Conservation (phyloP, 2,888 invertebrate genomes). For the Bruchidius siliquastri region DNA sequence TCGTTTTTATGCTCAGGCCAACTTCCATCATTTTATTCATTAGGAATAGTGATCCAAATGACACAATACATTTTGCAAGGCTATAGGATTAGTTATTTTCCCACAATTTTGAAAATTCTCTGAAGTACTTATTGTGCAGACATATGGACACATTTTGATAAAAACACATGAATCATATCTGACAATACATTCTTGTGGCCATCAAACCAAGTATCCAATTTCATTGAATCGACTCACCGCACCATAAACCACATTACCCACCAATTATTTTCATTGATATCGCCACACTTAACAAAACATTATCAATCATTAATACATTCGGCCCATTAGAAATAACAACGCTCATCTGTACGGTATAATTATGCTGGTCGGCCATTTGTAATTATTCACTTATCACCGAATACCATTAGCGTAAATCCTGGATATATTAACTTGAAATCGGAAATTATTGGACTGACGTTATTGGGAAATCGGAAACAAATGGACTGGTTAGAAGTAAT, state of each 20-base stretch:
- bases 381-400: neutral
- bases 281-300: neutral
- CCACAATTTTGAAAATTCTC: too few species aligned
- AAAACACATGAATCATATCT: too few species aligned
- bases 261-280: neutral
- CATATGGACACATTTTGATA: too few species aligned
- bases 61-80: too few species aligned
- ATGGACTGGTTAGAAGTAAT: neutral
- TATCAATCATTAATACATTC: neutral
- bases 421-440: neutral
- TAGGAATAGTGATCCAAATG: too few species aligned
- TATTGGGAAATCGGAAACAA: neutral
- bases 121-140: too few species aligned
- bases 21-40: too few species aligned
- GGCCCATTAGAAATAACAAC: neutral
- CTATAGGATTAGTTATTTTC: too few species aligned
- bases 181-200: too few species aligned
- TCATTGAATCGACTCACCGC: neutral
- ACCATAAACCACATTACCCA: neutral
- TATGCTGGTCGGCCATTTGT: neutral
- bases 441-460: neutral
- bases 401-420: neutral
- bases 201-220: neutral
- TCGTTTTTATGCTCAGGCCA: too few species aligned
- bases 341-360: neutral